Evolutionary conservation across 2,888 invertebrate species (phyloP).

Genomic region (Fragum sueziense): DNA sequence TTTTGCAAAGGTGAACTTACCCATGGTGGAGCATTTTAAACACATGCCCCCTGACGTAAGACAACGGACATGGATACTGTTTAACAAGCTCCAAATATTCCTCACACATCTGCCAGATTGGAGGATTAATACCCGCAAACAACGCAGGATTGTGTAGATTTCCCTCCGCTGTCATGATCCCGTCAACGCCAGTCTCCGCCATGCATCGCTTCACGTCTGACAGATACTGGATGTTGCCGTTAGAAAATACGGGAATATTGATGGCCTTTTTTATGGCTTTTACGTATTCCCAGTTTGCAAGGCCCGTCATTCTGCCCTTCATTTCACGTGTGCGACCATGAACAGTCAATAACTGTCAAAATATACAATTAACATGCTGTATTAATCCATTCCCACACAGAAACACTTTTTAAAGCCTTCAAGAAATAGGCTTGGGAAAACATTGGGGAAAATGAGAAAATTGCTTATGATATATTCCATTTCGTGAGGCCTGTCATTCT

Average conservation of each 20-base stretch:
- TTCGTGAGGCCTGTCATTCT: constrained; percentile 96
- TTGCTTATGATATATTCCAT: no score
- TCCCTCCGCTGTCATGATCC: constrained; percentile 89
- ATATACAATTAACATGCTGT: no score
- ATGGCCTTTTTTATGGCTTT: constrained; percentile 93
- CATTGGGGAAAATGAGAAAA: no score
- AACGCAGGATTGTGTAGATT: constrained; percentile 98
- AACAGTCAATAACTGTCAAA: constrained; percentile 91
- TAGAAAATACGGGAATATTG: constrained; percentile 96
- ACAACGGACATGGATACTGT: constrained; percentile 92
- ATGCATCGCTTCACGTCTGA: constrained; percentile 94
- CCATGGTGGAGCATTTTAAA: constrained; percentile 98
- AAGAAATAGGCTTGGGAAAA: no score
- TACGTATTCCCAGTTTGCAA: constrained; percentile 97
- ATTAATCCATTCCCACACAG: no score
- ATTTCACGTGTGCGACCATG: constrained; percentile 98
- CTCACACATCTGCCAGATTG: constrained; percentile 93
- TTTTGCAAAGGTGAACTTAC: constrained; percentile 84
- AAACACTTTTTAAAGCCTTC: no score
- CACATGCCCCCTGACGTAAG: constrained; percentile 95
- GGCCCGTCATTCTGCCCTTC: constrained; percentile 96
- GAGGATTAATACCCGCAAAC: constrained; percentile 87
- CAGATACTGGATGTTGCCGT: constrained; percentile 97
- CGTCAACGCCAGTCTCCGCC: constrained; percentile 91
- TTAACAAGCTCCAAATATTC: constrained; percentile 94